Evolutionary conservation across 2,797 vertebrate genomes (phyloP).

Genomic region (Malacoctenus gilli): DNA sequence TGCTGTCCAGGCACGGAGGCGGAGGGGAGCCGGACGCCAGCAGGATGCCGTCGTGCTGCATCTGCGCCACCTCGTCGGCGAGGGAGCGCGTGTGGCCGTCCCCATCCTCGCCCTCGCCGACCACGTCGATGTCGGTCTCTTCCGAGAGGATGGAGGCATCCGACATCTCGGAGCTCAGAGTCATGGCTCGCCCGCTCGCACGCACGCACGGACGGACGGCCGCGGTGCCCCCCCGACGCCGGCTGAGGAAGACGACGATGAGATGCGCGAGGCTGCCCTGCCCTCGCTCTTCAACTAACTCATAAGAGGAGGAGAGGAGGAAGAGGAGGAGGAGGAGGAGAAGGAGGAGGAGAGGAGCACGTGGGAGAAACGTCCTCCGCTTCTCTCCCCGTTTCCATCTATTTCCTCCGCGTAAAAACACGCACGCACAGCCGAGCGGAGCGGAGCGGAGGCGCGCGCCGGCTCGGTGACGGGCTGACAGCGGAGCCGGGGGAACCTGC

Average conservation of each 20-base stretch:
- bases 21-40: constrained; percentile 80
- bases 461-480: constrained; percentile 37
- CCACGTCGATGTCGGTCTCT: constrained; percentile 96
- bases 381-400: constrained; percentile 72
- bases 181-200: constrained; percentile 82
- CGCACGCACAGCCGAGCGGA: too few species aligned
- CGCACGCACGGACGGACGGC: too few species aligned
- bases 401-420: too few species aligned
- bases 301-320: constrained; percentile 67
- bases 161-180: constrained; percentile 96
- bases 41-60: constrained; percentile 84
- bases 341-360: constrained; percentile 59
- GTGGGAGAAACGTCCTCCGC: constrained; percentile 59
- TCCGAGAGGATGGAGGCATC: constrained; percentile 92
- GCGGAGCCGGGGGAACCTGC: constrained; percentile 59
- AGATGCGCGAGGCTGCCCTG: constrained; percentile 56
- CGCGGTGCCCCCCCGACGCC: constrained; percentile 59
- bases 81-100: constrained; percentile 83
- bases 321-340: constrained; percentile 52
- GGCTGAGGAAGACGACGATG: constrained; percentile 62
- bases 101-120: constrained; percentile 90
- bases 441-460: constrained; percentile 38
- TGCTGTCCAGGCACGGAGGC: constrained; percentile 73
- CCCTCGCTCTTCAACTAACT: constrained; percentile 73
- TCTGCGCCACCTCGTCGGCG: constrained; percentile 84